A percentile compares a stretch with the other conserved stretches of the same genome.
phyloP scores from a whole-genome alignment of 2,113 vertebrate species.

The Sturnus vulgaris region DNA sequence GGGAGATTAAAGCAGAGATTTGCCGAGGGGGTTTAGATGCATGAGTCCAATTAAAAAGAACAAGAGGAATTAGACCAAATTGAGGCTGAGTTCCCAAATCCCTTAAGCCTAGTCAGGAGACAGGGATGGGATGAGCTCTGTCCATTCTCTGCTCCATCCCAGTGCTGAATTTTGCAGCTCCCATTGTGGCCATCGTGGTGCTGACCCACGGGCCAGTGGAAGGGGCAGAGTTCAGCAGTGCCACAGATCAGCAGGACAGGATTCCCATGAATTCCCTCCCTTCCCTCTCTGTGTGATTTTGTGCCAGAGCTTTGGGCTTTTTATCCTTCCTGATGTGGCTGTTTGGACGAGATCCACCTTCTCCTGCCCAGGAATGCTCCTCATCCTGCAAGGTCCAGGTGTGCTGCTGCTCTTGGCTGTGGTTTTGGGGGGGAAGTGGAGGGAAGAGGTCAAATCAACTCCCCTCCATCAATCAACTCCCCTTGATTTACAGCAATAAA shows the following conservation, averaged over 20 bases:
- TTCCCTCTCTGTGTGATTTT: not conserved
- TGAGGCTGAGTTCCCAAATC: not conserved
- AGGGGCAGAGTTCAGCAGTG: accelerated
- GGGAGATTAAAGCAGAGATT: not conserved
- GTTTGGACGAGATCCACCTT: not conserved
- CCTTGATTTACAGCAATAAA: not conserved
- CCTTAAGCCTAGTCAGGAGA: not conserved
- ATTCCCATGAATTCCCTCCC: accelerated
- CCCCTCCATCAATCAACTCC: not conserved
- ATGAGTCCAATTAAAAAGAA: not conserved
- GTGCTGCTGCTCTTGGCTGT: not conserved
- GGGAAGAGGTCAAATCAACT: not conserved
- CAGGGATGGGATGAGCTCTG: not conserved
- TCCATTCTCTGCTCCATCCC: accelerated
- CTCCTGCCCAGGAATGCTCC: not conserved
- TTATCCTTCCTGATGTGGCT: not conserved
- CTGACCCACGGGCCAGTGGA: accelerated
- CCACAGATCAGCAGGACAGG: accelerated
- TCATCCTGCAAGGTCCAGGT: not conserved
- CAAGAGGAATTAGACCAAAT: not conserved
- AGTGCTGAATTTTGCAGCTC: not conserved
- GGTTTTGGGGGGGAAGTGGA: accelerated
- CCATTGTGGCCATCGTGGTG: accelerated
- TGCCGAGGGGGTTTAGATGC: slow-evolving; percentile 1
- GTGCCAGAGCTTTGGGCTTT: not conserved